phyloP scores from a whole-genome alignment of 2,888 invertebrate genomes.

The Dichetophora obliterata region DNA sequence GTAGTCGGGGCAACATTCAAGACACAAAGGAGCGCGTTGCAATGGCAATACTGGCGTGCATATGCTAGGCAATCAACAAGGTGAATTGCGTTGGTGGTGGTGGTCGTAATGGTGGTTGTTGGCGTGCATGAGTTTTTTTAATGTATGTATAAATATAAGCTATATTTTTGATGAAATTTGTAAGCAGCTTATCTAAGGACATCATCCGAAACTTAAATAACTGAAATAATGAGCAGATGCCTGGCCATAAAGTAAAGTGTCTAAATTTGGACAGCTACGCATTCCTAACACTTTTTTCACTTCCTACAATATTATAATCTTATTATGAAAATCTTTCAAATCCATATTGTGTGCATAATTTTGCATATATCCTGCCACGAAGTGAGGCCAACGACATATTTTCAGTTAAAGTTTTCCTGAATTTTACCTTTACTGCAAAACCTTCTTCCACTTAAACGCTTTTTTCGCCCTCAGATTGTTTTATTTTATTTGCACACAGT shows the following conservation, averaged over 20 bases:
- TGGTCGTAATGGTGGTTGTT: not conserved
- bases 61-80: slow-evolving; percentile 48
- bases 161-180: slow-evolving; percentile 46
- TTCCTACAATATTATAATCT: slow-evolving; percentile 33
- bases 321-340: slow-evolving; percentile 26
- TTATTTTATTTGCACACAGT: not conserved
- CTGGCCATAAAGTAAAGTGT: not conserved
- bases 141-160: not conserved
- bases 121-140: not conserved
- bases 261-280: not conserved
- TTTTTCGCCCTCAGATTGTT: not conserved
- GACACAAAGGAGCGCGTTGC: slow-evolving; percentile 10
- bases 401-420: not conserved
- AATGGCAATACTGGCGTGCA: slow-evolving; percentile 35
- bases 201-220: slow-evolving; percentile 37
- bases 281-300: not conserved
- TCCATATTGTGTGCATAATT: slow-evolving; percentile 22
- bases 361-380: not conserved
- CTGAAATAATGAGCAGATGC: not conserved
- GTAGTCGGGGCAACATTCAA: slow-evolving; percentile 27
- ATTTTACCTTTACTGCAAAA: not conserved
- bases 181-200: slow-evolving; percentile 52
- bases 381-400: not conserved
- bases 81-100: not conserved
- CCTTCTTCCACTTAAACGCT: not conserved